Evolutionary conservation across 2,888 invertebrate species (phyloP), one percentile per base, ranked within the genome.

Genomic region (Hermaeophaga mercurialis): DNA sequence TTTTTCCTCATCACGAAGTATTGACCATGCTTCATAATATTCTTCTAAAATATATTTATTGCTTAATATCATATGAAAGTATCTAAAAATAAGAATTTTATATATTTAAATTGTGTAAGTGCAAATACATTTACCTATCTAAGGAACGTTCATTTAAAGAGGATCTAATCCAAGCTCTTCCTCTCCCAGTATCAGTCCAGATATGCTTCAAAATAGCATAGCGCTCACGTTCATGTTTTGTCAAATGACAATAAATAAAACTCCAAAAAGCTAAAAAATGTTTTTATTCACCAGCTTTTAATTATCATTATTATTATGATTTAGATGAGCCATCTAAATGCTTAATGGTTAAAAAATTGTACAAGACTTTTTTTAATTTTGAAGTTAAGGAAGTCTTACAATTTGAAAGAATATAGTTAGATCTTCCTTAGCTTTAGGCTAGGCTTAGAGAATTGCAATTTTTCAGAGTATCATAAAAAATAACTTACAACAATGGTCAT

Each of bases 91-190:
- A 24, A 57, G 26, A 44, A 50, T n/a, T n/a, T n/a, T n/a, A n/a
- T n/a, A n/a, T n/a, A n/a, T n/a, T n/a, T n/a, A n/a, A n/a, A n/a
- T n/a, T n/a, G n/a, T n/a, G n/a, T 22, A 22, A 22, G 22, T 22
- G 6, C 22, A 22, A 22, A 22, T 22, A 22, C 3, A 5, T 22
- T 22, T 6, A 84, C 79, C 88, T 85, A 72, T 94, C 93, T 38
- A 97, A 80, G 0, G 94, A 92, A 67, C 91, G 85, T 75, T 97
- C 97, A 80, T 97, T 97, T 17, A 97, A 81, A 2, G 93, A 83
- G 12, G 94, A 89, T 62, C 96, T 82, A 19, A 97, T 83, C 86
- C 96, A 96, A 17, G 96, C 93, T 70, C 92, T 84, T 15, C 91
- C 91, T 68, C 90, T 83, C 11, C 94, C 94, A 46, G 86, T 81